Evolutionary conservation across 2,797 vertebrate species (phyloP), one percentile per base, ranked within the genome.

Genomic region (Syngnathus rostellatus): DNA sequence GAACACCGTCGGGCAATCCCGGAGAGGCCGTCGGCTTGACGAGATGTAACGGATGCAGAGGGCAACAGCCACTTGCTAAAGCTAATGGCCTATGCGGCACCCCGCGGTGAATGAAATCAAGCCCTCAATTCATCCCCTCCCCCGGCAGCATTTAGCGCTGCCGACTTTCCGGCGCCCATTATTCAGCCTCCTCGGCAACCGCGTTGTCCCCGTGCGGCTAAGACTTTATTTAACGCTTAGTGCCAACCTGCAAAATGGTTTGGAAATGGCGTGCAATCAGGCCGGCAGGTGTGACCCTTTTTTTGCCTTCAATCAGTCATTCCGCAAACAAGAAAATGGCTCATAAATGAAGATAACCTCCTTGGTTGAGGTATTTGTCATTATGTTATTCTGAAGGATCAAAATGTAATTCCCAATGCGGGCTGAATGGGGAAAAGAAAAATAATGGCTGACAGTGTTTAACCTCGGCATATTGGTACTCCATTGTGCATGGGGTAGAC

Each of bases 131-230:
- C 68, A 59, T 62, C 67, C 57, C 69, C 70, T 68, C 66, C 67
- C 68, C 62, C 72, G 78, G 69, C 72, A 71, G 71, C 58, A 41
- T 72, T 75, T 78, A 80, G 68, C 59, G 19, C 62, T 11, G 71
- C 74, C 62, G 66, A 64, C 77, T 78, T 84, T 86, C 77, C 81
- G 72, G 81, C 82, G 79, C 75, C 74, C 70, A 23, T 73, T 74
- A 72, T 65, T 38, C 65, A 63, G 74, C 63, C 69, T 72, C 68
- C 66, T 77, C 58, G 38, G 19, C 38, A 12, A n/a, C 65, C 66
- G 62, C 57, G 63, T 50, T 63, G 67, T 78, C 68, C 74, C 63
- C 61, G 74, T 46, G 67, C 76, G 64, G 70, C 41, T 69, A 59
- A n/a, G 9, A 55, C 23, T 55, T 14, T 31, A 25, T 25, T 12